These are phyloP conservation scores for Reticulitermes lucifugus DNA, from an alignment of 2,888 invertebrate species.

Conservation along the genomic window DNA sequence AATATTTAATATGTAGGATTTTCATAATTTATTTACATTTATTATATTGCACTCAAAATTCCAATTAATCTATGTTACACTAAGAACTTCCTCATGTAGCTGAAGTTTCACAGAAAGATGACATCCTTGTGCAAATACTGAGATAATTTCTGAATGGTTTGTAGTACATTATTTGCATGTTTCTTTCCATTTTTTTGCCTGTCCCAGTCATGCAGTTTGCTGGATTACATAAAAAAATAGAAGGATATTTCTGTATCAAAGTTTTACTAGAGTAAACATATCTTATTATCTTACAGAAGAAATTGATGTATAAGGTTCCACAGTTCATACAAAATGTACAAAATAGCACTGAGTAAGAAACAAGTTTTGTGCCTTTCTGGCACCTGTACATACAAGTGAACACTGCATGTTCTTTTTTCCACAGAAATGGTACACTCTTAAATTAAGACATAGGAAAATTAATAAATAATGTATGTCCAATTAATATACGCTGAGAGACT, in stretches of 20 bases:
- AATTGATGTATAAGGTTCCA: neutral
- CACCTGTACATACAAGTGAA: conserved; percentile 13
- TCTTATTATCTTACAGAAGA: conserved; percentile 6
- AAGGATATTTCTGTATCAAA: conserved; percentile 7
- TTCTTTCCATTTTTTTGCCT: conserved; percentile 1
- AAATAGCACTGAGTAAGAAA: conserved; percentile 7
- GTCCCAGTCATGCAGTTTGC: neutral
- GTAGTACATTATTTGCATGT: neutral
- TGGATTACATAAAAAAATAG: conserved; percentile 7
- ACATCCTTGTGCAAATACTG: neutral
- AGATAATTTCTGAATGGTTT: neutral
- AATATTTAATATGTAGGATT: conserved; percentile 8
- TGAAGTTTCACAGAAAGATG: conserved; percentile 13
- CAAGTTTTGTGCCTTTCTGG: neutral
- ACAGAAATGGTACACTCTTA: conserved; percentile 2
- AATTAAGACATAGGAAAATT: neutral
- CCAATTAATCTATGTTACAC: conserved; percentile 6
- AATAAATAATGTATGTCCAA: neutral
- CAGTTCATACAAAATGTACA: conserved; percentile 16
- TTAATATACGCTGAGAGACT: neutral
- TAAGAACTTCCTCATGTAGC: neutral
- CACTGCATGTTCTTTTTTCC: conserved; percentile 6
- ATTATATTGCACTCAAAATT: conserved; percentile 16
- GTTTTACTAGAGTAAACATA: conserved; percentile 16
- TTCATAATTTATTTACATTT: neutral